Percentiles rank a stretch among this genome's conserved stretches.
These are phyloP conservation scores for Mylabris phalerata DNA, from an alignment of 1,140 invertebrate species.

Conservation along the genomic window DNA sequence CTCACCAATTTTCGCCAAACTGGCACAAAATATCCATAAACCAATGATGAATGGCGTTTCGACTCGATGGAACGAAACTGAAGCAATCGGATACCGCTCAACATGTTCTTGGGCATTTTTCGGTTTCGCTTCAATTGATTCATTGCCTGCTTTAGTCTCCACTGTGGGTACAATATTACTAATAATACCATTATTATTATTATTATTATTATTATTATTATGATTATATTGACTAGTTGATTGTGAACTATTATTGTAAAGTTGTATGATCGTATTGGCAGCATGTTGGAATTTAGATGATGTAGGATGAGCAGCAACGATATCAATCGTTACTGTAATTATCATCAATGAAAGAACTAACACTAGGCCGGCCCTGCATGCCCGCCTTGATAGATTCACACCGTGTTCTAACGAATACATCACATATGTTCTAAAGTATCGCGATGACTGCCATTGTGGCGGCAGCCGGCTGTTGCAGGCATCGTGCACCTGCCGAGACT, in stretches of 20 bases:
- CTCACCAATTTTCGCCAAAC: slow-evolving; percentile 92
- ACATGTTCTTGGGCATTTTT: slow-evolving; percentile 25
- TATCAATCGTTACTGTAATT: slow-evolving; percentile 11
- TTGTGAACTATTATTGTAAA: background rate
- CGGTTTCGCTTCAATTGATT: slow-evolving; percentile 14
- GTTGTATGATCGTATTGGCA: slow-evolving; percentile 18
- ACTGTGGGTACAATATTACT: slow-evolving; percentile 11
- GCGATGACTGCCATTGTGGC: slow-evolving; percentile 40
- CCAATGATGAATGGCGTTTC: slow-evolving; percentile 90
- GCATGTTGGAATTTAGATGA: slow-evolving; percentile 13
- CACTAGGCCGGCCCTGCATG: slow-evolving; percentile 43
- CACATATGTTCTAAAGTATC: slow-evolving; percentile 32
- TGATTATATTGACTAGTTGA: slow-evolving; percentile 7
- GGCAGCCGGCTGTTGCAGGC: slow-evolving; percentile 33
- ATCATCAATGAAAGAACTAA: slow-evolving; percentile 29
- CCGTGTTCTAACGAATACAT: slow-evolving; percentile 51
- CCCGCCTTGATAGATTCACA: slow-evolving; percentile 50
- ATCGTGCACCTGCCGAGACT: slow-evolving; percentile 33
- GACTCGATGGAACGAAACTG: slow-evolving; percentile 79
- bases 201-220: slow-evolving; percentile 12
- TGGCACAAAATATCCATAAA: slow-evolving; percentile 90
- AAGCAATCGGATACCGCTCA: slow-evolving; percentile 63
- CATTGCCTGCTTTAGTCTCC: too few relatives aligned
- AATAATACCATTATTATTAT: slow-evolving; percentile 19
- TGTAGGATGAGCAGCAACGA: slow-evolving; percentile 25